These are phyloP conservation scores for Petrophora chlorosata DNA, from an alignment of 2,888 invertebrate species.

Conservation along the genomic window DNA sequence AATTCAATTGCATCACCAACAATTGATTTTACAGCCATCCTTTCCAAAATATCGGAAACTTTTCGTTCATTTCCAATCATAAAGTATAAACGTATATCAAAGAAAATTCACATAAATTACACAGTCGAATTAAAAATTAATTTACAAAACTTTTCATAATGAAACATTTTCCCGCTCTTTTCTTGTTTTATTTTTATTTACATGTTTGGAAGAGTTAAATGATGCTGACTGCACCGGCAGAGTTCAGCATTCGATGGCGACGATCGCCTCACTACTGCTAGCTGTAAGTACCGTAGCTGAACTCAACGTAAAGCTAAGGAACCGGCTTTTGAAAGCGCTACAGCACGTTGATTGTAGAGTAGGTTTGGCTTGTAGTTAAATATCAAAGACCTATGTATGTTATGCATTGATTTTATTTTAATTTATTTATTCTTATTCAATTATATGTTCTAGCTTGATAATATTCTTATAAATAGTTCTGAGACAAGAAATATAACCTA, in stretches of 20 bases:
- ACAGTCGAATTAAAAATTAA: neutral
- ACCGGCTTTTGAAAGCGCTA: constrained; percentile 14
- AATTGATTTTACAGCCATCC: constrained; percentile 50
- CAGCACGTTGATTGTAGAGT: no score
- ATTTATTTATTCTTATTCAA: no score
- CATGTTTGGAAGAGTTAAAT: constrained; percentile 1
- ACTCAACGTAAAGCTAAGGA: neutral
- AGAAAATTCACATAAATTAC: neutral
- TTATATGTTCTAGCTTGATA: no score
- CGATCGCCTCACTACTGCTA: constrained; percentile 12
- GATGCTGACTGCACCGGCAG: constrained; percentile 10
- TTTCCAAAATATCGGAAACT: constrained; percentile 1
- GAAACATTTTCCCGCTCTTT: constrained; percentile 2
- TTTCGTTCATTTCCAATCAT: neutral
- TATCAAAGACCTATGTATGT: no score
- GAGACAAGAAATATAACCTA: no score
- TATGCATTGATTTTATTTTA: no score
- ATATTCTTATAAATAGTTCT: no score
- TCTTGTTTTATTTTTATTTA: constrained; percentile 35
- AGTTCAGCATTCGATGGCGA: constrained; percentile 21
- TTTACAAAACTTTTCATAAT: neutral
- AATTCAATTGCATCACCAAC: constrained; percentile 52
- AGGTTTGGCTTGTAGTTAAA: no score
- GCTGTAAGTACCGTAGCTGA: constrained; percentile 6
- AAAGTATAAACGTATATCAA: neutral